Evolutionary conservation across 2,888 invertebrate genomes (phyloP).

Genomic region (Lamellibrachia satsuma): DNA sequence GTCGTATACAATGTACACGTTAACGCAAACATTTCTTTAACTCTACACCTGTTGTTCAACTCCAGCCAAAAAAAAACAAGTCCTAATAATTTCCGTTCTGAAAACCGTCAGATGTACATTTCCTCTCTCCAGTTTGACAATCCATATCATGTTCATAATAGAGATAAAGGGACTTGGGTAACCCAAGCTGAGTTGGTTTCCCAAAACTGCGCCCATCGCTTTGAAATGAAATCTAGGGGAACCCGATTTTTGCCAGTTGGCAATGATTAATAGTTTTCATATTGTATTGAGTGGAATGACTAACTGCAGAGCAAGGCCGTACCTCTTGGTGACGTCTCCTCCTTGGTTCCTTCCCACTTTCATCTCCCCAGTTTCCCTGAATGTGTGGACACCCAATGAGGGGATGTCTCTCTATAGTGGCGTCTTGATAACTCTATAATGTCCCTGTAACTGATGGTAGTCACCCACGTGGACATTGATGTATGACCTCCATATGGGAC

Average conservation of each 20-base stretch:
- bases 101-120: not conserved
- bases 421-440: not conserved
- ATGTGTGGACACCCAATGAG: not conserved
- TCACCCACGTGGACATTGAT: not conserved
- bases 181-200: not conserved
- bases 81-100: not conserved
- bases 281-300: not conserved
- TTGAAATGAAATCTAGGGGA: conserved; percentile 17
- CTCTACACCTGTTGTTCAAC: not conserved
- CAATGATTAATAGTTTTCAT: conserved; percentile 17
- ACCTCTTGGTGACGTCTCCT: not conserved
- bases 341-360: not conserved
- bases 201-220: not conserved
- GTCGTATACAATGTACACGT: not conserved
- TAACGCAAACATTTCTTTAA: conserved; percentile 12
- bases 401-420: not conserved
- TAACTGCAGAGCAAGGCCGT: not conserved
- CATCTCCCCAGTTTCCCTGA: not conserved
- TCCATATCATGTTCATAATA: not conserved
- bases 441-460: not conserved
- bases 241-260: not conserved
- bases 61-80: not conserved
- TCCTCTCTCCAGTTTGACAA: not conserved
- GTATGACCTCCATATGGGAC: not conserved
- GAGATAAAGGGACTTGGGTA: not conserved